Base-by-base conservation (phyloP, 23 tunicate species). In the Halocynthia roretzi region DNA sequence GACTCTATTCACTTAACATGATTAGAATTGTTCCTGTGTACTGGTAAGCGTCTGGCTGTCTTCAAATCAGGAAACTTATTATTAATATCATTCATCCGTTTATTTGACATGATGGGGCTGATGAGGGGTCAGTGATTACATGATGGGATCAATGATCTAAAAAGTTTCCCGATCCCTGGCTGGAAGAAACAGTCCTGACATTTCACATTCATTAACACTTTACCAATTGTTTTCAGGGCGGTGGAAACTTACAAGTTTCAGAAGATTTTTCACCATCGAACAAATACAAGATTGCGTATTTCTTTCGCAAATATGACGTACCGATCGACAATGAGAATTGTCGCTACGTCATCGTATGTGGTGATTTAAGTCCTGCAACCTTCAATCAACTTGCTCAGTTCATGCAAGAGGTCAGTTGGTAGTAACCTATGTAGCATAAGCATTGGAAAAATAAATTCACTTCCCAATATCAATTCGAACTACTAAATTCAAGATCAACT, bases 321-420 rank as follows among this genome's bases (percentile, higher is more conserved):
- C 77, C 76, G 0, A 81, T 90, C 31, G 52, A 58, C 8, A 62
- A 53, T 8, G 86, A 80, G 68, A 90, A 90, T 61, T 71, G 67
- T 64, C 90, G 89, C 4, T 44, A 31, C 10, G 68, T 81, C 14
- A 77, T 90, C 17, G 71, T 81, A 23, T 76, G 62, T 61, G 97
- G 97, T 6, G 90, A 85, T 55, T 50, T 90, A 8, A 76, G 82
- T 18, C 58, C 85, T 50, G 72, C 97, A 31, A 85, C 90, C 12
- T 90, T 90, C 65, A 81, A 70, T 8, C 97, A 90, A 18, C 86
- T 90, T n/a, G 68, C 97, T 7, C 82, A 85, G 23, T 90, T 85
- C 70, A 82, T 90, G 11, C 85, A 90, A 40, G 97, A 90, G 81
- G 97, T 90, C 7, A 53, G 78, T 49, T 58, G 15, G 17, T 4